Percentiles rank a stretch among this genome's conserved stretches.
Evolutionary conservation across 1,140 invertebrate genomes (phyloP).

Genomic region (Oryctes rhinoceros): DNA sequence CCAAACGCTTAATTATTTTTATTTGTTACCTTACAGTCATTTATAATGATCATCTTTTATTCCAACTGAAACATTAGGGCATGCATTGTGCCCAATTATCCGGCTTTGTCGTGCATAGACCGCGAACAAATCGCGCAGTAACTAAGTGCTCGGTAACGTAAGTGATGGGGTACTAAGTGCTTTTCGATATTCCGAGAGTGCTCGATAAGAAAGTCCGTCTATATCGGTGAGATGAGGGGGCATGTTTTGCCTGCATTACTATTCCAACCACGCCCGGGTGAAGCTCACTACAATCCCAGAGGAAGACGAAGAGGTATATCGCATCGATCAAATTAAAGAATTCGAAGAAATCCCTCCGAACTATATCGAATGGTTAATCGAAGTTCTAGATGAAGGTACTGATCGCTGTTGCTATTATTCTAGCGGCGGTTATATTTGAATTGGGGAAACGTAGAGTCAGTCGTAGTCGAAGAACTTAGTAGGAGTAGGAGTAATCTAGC

Average conservation of each 20-base stretch:
- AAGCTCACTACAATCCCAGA: constrained; percentile 57
- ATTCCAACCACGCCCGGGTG: constrained; percentile 75
- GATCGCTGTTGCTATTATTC: no score
- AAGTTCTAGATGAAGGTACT: constrained; percentile 76
- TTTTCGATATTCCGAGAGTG: constrained; percentile 8
- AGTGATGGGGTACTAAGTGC: not conserved
- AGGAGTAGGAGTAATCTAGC: no score
- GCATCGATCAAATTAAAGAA: constrained; percentile 84
- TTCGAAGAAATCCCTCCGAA: constrained; percentile 79
- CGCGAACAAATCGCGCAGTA: not conserved
- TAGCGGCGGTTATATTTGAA: no score
- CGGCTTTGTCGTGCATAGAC: not conserved
- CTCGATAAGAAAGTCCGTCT: constrained; percentile 2
- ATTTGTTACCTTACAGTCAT: no score
- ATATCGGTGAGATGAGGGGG: constrained; percentile 47
- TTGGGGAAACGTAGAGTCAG: no score
- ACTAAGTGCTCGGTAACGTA: not conserved
- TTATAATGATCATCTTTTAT: not conserved
- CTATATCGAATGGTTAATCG: constrained; percentile 76
- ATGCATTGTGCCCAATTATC: not conserved
- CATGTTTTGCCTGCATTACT: constrained; percentile 83
- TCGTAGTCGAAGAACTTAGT: no score
- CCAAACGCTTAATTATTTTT: no score
- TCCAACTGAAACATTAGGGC: not conserved
- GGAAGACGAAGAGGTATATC: constrained; percentile 73